Percentiles rank a stretch among this genome's conserved stretches.
These are phyloP conservation scores for Bufo gargarizans DNA, from an alignment of 2,113 vertebrate species.

Conservation along the genomic window DNA sequence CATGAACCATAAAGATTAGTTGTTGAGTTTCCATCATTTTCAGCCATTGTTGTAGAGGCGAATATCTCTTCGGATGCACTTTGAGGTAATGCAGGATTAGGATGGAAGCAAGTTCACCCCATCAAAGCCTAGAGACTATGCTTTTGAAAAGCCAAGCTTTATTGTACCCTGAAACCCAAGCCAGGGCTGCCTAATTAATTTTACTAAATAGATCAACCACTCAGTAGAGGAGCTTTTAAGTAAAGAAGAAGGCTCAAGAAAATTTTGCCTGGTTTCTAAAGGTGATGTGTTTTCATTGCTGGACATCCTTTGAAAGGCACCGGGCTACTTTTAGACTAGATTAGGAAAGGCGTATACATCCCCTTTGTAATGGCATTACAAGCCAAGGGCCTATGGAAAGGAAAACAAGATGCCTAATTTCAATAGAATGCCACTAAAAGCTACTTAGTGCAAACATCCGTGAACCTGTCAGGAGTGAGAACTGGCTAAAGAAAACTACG, in stretches of 20 bases:
- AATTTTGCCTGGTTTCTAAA: conserved; percentile 68
- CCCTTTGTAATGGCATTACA: conserved; percentile 68
- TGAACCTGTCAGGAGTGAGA: conserved; percentile 72
- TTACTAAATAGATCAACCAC: conserved; percentile 69
- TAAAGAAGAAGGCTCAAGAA: conserved; percentile 64
- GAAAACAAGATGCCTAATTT: conserved; percentile 73
- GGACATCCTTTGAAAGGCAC: conserved; percentile 67
- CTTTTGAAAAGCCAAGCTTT: conserved; percentile 67
- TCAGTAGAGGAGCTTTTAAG: conserved; percentile 66
- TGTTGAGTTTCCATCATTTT: conserved; percentile 6
- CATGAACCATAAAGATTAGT: background rate
- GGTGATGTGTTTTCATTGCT: conserved; percentile 67
- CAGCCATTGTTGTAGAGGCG: background rate
- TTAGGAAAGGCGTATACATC: conserved; percentile 67
- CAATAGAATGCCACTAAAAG: conserved; percentile 70
- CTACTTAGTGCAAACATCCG: conserved; percentile 77
- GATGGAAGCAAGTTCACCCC: conserved; percentile 64
- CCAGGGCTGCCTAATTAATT: conserved; percentile 69
- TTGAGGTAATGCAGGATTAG: conserved; percentile 65
- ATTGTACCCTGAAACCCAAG: conserved; percentile 71
- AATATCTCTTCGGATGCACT: conserved; percentile 42
- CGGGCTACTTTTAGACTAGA: conserved; percentile 70
- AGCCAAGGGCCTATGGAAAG: conserved; percentile 69
- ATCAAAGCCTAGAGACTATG: conserved; percentile 69
- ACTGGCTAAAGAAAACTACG: conserved; percentile 65